Evolutionary conservation across 2,888 invertebrate genomes (phyloP).

Genomic region (Trachelus tabidus): DNA sequence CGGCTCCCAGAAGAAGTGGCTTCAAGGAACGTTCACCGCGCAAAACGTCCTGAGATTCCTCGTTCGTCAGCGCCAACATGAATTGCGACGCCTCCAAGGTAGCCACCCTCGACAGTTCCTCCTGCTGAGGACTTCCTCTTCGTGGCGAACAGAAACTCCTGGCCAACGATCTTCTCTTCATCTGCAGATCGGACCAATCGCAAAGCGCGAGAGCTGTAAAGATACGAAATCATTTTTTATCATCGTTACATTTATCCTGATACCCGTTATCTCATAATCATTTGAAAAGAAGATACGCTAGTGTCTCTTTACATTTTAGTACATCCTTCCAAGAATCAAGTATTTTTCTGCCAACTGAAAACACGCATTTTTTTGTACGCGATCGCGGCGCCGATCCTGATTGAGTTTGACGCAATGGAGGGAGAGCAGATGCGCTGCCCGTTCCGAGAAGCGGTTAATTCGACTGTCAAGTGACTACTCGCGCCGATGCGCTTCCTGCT

Average conservation of each 20-base stretch:
- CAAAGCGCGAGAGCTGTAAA: constrained; percentile 83
- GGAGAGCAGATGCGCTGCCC: constrained; percentile 14
- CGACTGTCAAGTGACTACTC: constrained; percentile 46
- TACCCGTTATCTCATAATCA: background rate
- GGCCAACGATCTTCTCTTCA: constrained; percentile 81
- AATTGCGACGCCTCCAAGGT: constrained; percentile 75
- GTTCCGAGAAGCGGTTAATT: constrained; percentile 50
- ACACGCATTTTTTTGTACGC: background rate
- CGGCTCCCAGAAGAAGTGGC: constrained; percentile 77
- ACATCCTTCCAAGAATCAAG: background rate
- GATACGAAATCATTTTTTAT: background rate
- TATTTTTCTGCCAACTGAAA: background rate
- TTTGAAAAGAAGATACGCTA: background rate
- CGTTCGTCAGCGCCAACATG: constrained; percentile 69
- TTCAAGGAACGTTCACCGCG: constrained; percentile 71
- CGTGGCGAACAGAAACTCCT: constrained; percentile 85
- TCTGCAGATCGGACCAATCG: constrained; percentile 88
- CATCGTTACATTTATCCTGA: background rate
- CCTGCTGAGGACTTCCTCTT: constrained; percentile 77
- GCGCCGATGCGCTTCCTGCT: constrained; percentile 47
- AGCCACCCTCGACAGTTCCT: constrained; percentile 78
- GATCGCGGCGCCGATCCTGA: background rate
- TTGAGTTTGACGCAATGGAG: background rate
- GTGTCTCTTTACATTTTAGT: background rate
- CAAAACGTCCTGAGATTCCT: constrained; percentile 50